A percentile compares a stretch with the other conserved stretches of the same genome.
Evolutionary conservation across 2,797 vertebrate species (phyloP).

Genomic region (Notoglanidium macrostoma): DNA sequence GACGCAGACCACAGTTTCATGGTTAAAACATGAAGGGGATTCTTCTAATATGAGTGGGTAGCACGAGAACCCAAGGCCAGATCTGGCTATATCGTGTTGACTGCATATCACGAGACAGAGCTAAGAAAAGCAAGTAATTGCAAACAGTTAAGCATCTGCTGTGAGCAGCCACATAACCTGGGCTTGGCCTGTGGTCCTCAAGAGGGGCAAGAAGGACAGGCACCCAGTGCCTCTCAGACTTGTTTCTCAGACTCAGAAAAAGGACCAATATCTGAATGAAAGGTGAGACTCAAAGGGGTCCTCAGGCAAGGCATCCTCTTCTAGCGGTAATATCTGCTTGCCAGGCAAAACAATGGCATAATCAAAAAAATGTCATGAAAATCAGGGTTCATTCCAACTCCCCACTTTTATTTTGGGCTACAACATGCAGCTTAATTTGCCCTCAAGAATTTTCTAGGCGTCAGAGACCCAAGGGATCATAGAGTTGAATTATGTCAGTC

Average conservation of each 20-base stretch:
- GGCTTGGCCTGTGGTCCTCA: conserved; percentile 25
- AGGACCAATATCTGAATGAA: conserved; percentile 38
- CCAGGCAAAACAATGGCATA: conserved; percentile 58
- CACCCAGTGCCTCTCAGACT: conserved; percentile 20
- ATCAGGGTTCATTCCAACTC: conserved; percentile 23
- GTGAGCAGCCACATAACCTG: conserved; percentile 30
- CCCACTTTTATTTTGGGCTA: conserved; percentile 16
- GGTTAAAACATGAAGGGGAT: conserved; percentile 61
- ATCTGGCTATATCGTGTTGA: conserved; percentile 48
- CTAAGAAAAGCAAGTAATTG: conserved; percentile 45
- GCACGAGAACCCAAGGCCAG: conserved; percentile 52
- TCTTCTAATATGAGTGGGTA: conserved; percentile 43
- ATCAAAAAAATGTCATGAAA: conserved; percentile 45
- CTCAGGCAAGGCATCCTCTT: conserved; percentile 39
- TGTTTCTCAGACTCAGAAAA: conserved; percentile 32
- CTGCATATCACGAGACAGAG: conserved; percentile 33
- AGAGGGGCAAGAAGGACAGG: conserved; percentile 9
- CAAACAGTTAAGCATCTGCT: conserved; percentile 47
- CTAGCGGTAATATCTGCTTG: conserved; percentile 52
- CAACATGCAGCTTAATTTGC: conserved; percentile 20
- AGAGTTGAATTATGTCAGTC: conserved; percentile 30
- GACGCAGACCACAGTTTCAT: conserved; percentile 55
- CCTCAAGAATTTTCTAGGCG: conserved; percentile 17
- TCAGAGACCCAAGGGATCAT: conserved; percentile 19
- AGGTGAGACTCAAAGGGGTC: conserved; percentile 18